Evolutionary conservation across 30 jellyfish, hydroid and myxozoan species (phyloP).

Genomic region (Mastigias papua): DNA sequence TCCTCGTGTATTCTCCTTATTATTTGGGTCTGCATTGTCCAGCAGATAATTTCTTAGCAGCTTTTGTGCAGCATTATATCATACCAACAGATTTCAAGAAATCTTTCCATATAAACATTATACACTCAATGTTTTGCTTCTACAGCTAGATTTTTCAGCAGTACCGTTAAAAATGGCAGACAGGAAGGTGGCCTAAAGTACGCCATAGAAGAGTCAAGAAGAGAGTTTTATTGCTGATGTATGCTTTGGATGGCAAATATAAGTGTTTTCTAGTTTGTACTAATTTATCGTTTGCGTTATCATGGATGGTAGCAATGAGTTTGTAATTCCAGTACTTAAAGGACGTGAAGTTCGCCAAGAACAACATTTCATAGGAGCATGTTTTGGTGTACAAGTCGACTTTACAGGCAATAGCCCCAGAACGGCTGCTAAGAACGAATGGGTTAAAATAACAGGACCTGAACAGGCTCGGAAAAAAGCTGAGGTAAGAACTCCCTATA

Average conservation of each 20-base stretch:
- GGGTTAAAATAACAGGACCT: conserved; percentile 62
- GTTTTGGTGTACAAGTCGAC: conserved; percentile 45
- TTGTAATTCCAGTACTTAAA: conserved; percentile 54
- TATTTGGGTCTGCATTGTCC: not conserved
- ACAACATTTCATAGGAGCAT: conserved; percentile 2
- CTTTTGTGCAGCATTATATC: no score
- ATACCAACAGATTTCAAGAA: no score
- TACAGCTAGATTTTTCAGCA: no score
- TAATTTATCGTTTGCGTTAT: no score
- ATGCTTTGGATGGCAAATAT: not conserved
- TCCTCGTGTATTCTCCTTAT: not conserved
- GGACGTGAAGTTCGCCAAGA: conserved; percentile 26
- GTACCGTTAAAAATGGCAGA: not conserved
- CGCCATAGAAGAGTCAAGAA: not conserved
- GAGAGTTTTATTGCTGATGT: not conserved
- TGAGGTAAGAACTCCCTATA: conserved; percentile 36
- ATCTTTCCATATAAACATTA: no score
- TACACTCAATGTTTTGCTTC: no score
- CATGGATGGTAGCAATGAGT: conserved; percentile 27
- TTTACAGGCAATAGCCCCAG: conserved; percentile 35
- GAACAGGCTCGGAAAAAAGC: conserved; percentile 22
- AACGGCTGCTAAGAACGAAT: conserved; percentile 54
- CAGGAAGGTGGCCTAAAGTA: not conserved
- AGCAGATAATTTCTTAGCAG: no score
- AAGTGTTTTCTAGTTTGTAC: not conserved